Evolutionary conservation across 53 echinoderm and acorn worm genomes (phyloP), one percentile per base, ranked within the genome.

Genomic region (Paelopatides confundens): DNA sequence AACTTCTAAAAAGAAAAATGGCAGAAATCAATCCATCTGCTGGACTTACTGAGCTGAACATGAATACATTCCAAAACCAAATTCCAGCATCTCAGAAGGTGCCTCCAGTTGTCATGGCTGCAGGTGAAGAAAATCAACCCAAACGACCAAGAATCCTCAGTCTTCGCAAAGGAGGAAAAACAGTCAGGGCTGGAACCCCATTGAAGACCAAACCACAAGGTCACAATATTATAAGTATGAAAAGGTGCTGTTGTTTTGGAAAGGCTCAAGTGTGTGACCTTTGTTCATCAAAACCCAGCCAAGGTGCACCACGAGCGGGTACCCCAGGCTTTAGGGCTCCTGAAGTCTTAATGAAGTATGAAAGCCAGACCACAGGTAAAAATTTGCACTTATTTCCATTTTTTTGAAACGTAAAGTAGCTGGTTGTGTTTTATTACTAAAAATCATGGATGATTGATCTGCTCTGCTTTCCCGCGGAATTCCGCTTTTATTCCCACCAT

Each of bases 241-340:
- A 34, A 69, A 82, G 70, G 35, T 99, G 99, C 58, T 37, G 50
- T 2, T 99, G 99, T 64, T 96, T 88, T 63, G 99, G 95, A 1
- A 50, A 74, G 51, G 92, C 93, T 5, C 94, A 94, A 64, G 96
- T 96, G 31, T 99, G 99, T 53, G 65, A 85, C 6, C 64, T 96
- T 14, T 99, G 99, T 64, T 86, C 93, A 82, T 82, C 90, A 0
- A 81, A 93, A 76, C 89, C 89, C 14, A 93, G 89, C 50, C 96
- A 99, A 84, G 85, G 65, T 15, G 99, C 99, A 0, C 94, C 99
- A 10, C 90, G 99, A 85, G 99, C 99, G 0, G 99, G 99, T 39
- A 99, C 99, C 9, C 99, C 99, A 0, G 99, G 99, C 2, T 99
- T 99, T 81, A 89, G 99, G 34, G 92, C 99, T 17, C 99, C 99